Evolutionary conservation across 2,797 vertebrate genomes (phyloP).

Genomic region (Danio kyathit): DNA sequence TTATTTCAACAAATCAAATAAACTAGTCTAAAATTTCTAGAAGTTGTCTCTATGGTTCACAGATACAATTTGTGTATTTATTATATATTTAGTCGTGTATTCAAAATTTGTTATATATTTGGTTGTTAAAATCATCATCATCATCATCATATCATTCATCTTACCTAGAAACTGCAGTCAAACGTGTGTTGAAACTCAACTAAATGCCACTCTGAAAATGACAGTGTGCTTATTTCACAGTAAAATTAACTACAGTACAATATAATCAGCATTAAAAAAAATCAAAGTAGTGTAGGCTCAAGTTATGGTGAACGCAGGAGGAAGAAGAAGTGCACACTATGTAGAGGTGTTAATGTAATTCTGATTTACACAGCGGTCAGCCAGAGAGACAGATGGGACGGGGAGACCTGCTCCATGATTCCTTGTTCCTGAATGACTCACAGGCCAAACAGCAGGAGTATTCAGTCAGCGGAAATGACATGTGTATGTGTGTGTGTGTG

Average conservation of each 20-base stretch:
- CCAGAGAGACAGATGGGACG: conserved; percentile 40
- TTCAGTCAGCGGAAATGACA: conserved; percentile 14
- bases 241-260: background rate
- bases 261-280: background rate
- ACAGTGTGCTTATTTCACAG: background rate
- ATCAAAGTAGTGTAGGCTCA: background rate
- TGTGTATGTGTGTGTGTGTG: background rate
- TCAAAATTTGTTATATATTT: too few species aligned
- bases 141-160: too few species aligned
- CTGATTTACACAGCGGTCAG: conserved; percentile 33
- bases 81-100: too few species aligned
- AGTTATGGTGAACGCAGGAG: conserved; percentile 7
- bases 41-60: too few species aligned
- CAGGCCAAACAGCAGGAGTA: conserved; percentile 44
- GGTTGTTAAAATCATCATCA: too few species aligned
- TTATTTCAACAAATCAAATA: too few species aligned
- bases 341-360: conserved; percentile 41
- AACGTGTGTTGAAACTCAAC: background rate
- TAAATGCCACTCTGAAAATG: background rate
- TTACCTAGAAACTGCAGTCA: too few species aligned
- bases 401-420: conserved; percentile 34
- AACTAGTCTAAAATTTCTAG: too few species aligned
- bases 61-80: too few species aligned
- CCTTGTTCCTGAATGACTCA: conserved; percentile 45
- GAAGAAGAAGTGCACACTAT: conserved; percentile 6